A percentile compares a stretch with the other conserved stretches of the same genome.
These are phyloP conservation scores for Neocrepidodera transversa DNA, from an alignment of 2,888 invertebrate species.

Conservation along the genomic window DNA sequence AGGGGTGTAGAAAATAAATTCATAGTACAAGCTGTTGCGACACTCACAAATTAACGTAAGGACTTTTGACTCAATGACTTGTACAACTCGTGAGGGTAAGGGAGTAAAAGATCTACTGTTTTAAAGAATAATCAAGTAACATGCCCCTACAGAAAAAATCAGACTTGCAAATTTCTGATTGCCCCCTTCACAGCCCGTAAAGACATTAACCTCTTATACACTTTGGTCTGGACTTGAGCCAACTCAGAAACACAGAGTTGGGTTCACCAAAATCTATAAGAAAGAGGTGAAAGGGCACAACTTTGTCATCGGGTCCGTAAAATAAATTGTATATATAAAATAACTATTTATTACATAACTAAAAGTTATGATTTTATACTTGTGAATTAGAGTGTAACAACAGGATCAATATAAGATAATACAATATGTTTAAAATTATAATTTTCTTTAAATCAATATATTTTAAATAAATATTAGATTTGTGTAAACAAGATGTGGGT, in stretches of 20 bases:
- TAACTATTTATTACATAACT: no score
- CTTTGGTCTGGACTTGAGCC: conserved; percentile 46
- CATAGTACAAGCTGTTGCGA: conserved; percentile 56
- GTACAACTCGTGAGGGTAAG: conserved; percentile 51
- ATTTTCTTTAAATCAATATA: no score
- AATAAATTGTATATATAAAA: no score
- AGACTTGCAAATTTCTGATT: conserved; percentile 61
- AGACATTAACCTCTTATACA: conserved; percentile 60
- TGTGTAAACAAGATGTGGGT: no score
- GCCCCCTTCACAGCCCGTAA: conserved; percentile 61
- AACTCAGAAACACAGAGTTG: conserved; percentile 20
- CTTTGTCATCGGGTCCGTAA: no score
- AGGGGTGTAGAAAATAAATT: conserved; percentile 50
- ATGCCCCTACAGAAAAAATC: conserved; percentile 59
- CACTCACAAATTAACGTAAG: conserved; percentile 58
- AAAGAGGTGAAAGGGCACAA: no score
- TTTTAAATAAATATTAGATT: no score
- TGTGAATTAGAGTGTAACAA: no score
- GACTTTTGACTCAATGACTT: conserved; percentile 59
- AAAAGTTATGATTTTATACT: no score
- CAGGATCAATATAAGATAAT: no score
- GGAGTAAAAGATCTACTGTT: conserved; percentile 56
- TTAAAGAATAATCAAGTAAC: conserved; percentile 61
- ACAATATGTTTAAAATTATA: no score
- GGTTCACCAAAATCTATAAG: neutral